Conservation (phyloP, 2,888 invertebrate species). For the Synergus gifuensis region DNA sequence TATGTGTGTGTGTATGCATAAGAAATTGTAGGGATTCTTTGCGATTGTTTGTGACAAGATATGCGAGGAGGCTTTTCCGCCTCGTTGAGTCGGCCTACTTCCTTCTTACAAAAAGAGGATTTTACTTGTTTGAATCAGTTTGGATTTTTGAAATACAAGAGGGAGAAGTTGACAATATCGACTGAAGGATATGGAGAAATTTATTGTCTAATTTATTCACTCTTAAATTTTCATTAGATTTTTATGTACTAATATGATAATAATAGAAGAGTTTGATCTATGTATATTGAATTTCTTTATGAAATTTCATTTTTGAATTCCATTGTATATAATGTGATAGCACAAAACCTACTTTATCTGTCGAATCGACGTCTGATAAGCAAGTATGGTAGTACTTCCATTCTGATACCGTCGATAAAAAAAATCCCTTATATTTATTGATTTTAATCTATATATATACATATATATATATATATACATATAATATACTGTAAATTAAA, state of each 20-base stretch:
- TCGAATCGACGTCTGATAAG: not conserved
- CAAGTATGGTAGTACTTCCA: too few relatives aligned
- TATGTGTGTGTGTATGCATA: not conserved
- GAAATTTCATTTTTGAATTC: too few relatives aligned
- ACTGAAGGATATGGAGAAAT: slow-evolving; percentile 3
- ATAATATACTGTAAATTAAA: too few relatives aligned
- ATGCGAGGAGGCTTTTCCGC: slow-evolving; percentile 18
- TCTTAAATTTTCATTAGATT: not conserved
- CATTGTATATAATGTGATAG: not conserved
- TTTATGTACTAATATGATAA: not conserved
- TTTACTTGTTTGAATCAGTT: not conserved
- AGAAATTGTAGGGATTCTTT: not conserved
- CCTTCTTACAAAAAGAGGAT: not conserved
- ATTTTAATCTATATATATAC: too few relatives aligned
- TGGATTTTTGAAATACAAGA: not conserved
- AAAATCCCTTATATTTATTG: too few relatives aligned
- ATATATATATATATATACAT: too few relatives aligned
- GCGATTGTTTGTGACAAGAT: not conserved
- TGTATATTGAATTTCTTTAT: not conserved
- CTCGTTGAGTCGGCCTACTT: not conserved
- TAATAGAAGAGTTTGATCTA: not conserved
- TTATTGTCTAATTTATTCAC: not conserved
- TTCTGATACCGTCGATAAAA: too few relatives aligned
- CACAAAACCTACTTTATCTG: not conserved
- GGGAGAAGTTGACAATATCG: not conserved